A percentile compares a stretch with the other conserved stretches of the same genome.
Evolutionary conservation across 2,888 invertebrate genomes (phyloP).

Genomic region (Tethea ocularis): DNA sequence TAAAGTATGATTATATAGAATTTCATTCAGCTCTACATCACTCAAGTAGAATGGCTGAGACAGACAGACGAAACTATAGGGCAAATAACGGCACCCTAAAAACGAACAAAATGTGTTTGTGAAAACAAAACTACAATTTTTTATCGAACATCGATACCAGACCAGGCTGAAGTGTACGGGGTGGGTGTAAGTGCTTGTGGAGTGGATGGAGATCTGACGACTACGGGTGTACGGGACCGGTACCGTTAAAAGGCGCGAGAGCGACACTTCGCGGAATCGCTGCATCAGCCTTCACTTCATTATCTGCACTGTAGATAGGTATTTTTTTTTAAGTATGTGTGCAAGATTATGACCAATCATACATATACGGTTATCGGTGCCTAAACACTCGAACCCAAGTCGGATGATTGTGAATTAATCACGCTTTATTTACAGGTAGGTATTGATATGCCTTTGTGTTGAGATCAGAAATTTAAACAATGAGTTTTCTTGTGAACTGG

Average conservation of each 20-base stretch:
- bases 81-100: background rate
- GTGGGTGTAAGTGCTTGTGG: slow-evolving; percentile 6
- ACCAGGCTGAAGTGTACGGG: slow-evolving; percentile 1
- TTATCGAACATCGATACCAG: slow-evolving; percentile 5
- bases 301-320: slow-evolving; percentile 26
- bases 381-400: slow-evolving; percentile 15
- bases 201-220: slow-evolving; percentile 17
- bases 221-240: slow-evolving; percentile 14
- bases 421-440: background rate
- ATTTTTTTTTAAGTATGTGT: slow-evolving; percentile 13
- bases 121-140: background rate
- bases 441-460: background rate
- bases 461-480: background rate
- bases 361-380: slow-evolving; percentile 22
- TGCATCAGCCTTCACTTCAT: slow-evolving; percentile 35
- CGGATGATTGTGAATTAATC: slow-evolving; percentile 3
- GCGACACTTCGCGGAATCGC: slow-evolving; percentile 54
- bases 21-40: background rate
- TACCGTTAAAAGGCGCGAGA: slow-evolving; percentile 37
- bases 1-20: no score
- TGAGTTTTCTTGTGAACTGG: background rate
- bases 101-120: background rate
- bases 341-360: slow-evolving; percentile 16
- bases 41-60: no score
- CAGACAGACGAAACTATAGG: no score